Base-by-base conservation (phyloP, 2,113 vertebrate species). In the Oncorhynchus clarkii region DNA sequence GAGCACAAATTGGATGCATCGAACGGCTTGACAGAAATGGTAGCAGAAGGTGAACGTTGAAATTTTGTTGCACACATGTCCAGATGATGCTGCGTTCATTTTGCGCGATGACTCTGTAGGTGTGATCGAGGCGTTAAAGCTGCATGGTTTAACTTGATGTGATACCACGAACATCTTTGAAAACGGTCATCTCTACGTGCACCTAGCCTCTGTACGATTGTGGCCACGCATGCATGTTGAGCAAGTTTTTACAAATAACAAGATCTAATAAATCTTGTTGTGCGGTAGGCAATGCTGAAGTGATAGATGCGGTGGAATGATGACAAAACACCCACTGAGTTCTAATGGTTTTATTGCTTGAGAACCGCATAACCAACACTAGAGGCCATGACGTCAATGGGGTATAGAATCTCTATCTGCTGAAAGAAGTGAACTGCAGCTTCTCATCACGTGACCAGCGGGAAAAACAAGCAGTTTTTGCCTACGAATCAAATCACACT, bases 321-420 rank as follows among this genome's bases (percentile, higher is more conserved):
- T 77, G 82, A 92, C 87, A 88, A 78, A 77, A 79, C 84, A 87
- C 29, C 64, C 45, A 18, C 22, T 90, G 79, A 93, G 80, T 86
- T 93, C 90, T 90, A 95, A 95, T 93, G 91, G 86, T 95, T 96
- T 97, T 98, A 99, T 99, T 99, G 97, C 97, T 99, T 96, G 93
- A 96, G 95, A 96, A 95, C 92, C 90, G 89, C 93, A 95, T 93
- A 85, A 92, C 92, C 93, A 94, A 73, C 90, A 92, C 93, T 86
- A 90, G 90, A 94, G 95, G 93, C 93, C 93, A 92, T 93, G 91
- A 91, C 88, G 88, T 88, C 89, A 76, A 91, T 75, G 73, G 89
- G 88, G 91, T 88, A 84, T 87, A 82, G 84, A 89, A 89, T 91
- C 88, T 93, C 90, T 91, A 92, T 92, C 90, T 84, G 89, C 88